Conservation (phyloP, 2,888 invertebrate species). For the Epiblema foenella region DNA sequence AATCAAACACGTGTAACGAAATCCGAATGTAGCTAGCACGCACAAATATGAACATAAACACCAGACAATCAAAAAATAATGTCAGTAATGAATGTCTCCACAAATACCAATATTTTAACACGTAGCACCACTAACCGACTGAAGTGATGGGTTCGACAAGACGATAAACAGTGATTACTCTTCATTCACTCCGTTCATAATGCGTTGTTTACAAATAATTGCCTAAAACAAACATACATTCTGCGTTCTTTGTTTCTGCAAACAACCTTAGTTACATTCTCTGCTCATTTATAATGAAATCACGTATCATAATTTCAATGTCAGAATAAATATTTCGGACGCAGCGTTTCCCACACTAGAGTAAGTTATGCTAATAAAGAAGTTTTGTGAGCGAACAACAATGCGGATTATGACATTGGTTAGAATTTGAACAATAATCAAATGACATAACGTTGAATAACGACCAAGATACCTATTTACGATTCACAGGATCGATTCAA, state of each 20-base stretch:
- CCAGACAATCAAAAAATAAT: constrained; percentile 25
- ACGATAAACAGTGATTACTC: constrained; percentile 38
- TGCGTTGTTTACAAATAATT: constrained; percentile 71
- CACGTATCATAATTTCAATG: constrained; percentile 40
- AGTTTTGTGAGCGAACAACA: constrained; percentile 33
- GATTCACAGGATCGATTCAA: background rate
- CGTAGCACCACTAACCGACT: constrained; percentile 53
- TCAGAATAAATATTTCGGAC: constrained; percentile 36
- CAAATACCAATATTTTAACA: constrained; percentile 44
- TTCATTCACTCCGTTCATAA: constrained; percentile 49
- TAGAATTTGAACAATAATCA: constrained; percentile 23
- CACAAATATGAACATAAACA: constrained; percentile 41
- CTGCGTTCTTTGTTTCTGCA: constrained; percentile 38
- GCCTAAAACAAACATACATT: constrained; percentile 41
- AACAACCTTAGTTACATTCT: constrained; percentile 41
- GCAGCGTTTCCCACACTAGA: constrained; percentile 34
- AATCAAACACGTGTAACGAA: constrained; percentile 17
- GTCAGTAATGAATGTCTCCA: constrained; percentile 29
- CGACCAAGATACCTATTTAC: background rate
- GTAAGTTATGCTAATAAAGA: constrained; percentile 34
- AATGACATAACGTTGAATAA: constrained; percentile 34
- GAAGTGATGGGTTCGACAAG: constrained; percentile 11
- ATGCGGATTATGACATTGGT: constrained; percentile 33
- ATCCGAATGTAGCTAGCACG: constrained; percentile 40
- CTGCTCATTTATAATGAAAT: constrained; percentile 29